Percentiles rank a stretch among this genome's conserved stretches.
Conservation (phyloP, 2,888 invertebrate genomes). For the Dryococelus australis region DNA sequence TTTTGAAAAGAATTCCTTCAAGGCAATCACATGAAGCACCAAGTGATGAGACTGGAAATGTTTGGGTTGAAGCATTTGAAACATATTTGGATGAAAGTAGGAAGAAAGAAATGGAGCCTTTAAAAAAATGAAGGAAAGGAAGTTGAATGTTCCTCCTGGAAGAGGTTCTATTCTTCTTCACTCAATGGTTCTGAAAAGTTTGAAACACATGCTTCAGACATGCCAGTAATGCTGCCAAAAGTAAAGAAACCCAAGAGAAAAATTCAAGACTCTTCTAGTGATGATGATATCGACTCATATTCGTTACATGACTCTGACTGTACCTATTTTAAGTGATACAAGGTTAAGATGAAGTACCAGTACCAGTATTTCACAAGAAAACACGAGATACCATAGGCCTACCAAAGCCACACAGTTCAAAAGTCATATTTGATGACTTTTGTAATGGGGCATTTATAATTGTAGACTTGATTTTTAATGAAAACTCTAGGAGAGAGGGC, state of each 20-base stretch:
- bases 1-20: background rate
- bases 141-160: background rate
- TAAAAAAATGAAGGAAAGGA: background rate
- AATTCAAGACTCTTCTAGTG: background rate
- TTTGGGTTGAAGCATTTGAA: background rate
- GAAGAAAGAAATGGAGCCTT: background rate
- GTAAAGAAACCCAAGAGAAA: background rate
- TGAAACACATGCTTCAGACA: background rate
- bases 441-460: background rate
- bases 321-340: background rate
- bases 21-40: background rate
- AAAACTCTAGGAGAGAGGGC: background rate
- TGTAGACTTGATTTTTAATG: slow-evolving; percentile 13
- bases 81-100: background rate
- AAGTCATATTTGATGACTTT: background rate
- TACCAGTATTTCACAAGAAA: background rate
- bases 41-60: background rate
- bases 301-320: background rate
- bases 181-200: background rate
- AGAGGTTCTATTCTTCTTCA: background rate
- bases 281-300: background rate
- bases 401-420: background rate
- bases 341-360: background rate
- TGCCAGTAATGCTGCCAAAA: background rate
- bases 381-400: background rate